These are phyloP conservation scores for Paradoxurus hermaphroditus DNA, from an alignment of 2,113 vertebrate species.

Conservation along the genomic window DNA sequence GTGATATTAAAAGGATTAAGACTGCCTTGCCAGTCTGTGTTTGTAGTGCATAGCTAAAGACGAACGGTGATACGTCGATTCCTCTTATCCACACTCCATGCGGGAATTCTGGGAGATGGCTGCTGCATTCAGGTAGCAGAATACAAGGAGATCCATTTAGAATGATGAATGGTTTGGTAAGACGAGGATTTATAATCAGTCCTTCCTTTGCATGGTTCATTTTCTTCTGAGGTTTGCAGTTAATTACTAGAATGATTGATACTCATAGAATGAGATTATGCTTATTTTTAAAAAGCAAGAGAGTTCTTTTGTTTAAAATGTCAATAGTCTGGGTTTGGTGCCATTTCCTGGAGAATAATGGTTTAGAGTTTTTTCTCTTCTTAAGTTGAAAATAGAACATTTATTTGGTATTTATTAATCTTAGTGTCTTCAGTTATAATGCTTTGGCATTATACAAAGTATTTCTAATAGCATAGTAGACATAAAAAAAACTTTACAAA, in stretches of 20 bases:
- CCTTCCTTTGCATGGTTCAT: neutral
- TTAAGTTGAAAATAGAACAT: neutral
- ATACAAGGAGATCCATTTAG: neutral
- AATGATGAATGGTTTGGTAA: neutral
- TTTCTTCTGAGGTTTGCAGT: slow-evolving; percentile 44
- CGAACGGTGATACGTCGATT: neutral
- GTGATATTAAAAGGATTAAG: neutral
- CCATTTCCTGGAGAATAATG: neutral
- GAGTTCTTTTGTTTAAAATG: neutral
- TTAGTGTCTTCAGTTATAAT: slow-evolving; percentile 81
- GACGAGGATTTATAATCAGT: neutral
- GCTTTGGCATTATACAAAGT: slow-evolving; percentile 83
- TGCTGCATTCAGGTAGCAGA: neutral
- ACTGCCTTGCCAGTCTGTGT: neutral
- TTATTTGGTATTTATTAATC: slow-evolving; percentile 65
- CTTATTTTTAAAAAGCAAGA: neutral
- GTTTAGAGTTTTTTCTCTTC: neutral
- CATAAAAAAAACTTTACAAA: slow-evolving; percentile 85
- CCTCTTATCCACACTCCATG: neutral
- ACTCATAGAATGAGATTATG: neutral
- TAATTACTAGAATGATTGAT: neutral
- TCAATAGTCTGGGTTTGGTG: neutral
- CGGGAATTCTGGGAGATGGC: neutral
- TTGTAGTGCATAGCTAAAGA: neutral
- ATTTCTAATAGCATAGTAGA: slow-evolving; percentile 81